These are phyloP conservation scores for Herminia tarsipennalis DNA, from an alignment of 2,888 invertebrate species.

Conservation along the genomic window DNA sequence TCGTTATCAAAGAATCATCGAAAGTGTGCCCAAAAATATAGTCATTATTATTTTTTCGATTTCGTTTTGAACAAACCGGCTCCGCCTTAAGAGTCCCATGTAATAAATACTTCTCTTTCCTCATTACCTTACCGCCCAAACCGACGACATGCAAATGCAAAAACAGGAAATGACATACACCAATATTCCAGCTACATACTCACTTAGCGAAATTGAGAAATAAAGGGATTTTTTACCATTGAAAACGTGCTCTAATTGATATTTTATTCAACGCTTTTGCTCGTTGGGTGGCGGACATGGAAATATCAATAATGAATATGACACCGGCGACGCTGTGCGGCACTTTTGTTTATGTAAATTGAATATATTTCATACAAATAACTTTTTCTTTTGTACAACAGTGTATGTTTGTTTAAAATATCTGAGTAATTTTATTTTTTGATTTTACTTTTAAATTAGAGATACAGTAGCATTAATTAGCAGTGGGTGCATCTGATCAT, in stretches of 20 bases:
- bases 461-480: background rate
- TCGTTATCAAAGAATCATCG: conserved; percentile 24
- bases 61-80: conserved; percentile 18
- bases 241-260: conserved; percentile 81
- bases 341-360: conserved; percentile 63
- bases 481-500: too few relatives aligned
- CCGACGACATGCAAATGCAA: conserved; percentile 67
- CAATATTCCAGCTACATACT: conserved; percentile 69
- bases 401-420: conserved; percentile 22
- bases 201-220: conserved; percentile 82
- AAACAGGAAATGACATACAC: conserved; percentile 81
- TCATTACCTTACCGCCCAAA: conserved; percentile 83
- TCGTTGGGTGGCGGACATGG: conserved; percentile 78
- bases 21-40: conserved; percentile 21
- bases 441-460: background rate
- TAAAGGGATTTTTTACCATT: conserved; percentile 71
- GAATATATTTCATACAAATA: conserved; percentile 47
- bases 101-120: conserved; percentile 77
- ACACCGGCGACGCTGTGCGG: conserved; percentile 62
- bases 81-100: conserved; percentile 54
- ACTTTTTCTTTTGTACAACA: conserved; percentile 32
- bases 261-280: conserved; percentile 79
- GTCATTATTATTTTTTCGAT: conserved; percentile 14
- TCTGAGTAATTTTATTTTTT: conserved; percentile 15
- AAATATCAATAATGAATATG: conserved; percentile 72